Evolutionary conservation across 2,113 vertebrate genomes (phyloP).

Genomic region (Pardalotus punctatus): DNA sequence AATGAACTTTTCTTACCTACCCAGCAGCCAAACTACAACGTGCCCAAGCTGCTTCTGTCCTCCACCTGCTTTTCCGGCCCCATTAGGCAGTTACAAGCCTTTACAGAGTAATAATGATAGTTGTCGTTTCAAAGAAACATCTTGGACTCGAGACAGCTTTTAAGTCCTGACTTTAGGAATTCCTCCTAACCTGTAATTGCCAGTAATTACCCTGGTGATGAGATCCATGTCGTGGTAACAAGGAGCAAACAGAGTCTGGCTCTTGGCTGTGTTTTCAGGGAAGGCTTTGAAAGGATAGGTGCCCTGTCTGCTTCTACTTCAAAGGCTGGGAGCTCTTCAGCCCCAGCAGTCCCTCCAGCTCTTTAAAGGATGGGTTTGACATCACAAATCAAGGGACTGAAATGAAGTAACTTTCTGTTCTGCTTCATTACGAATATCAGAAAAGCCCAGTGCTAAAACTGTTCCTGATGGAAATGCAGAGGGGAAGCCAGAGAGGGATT

Average conservation of each 20-base stretch:
- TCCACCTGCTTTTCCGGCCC: not conserved
- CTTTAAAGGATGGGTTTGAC: not conserved
- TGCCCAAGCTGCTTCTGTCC: not conserved
- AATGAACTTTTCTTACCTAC: not conserved
- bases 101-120: not conserved
- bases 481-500: not conserved
- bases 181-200: conserved; percentile 49
- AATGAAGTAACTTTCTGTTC: not conserved
- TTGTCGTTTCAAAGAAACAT: not conserved
- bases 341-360: not conserved
- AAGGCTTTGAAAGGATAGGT: not conserved
- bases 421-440: not conserved
- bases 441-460: not conserved
- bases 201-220: conserved; percentile 34
- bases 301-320: not conserved
- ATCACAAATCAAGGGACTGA: not conserved
- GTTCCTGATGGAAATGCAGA: not conserved
- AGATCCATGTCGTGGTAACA: not conserved
- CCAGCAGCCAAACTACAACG: accelerated
- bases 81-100: not conserved
- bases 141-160: conserved; percentile 22
- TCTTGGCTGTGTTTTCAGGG: not conserved
- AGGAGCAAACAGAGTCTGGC: not conserved
- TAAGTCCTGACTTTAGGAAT: conserved; percentile 32
- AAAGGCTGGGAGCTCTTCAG: conserved; percentile 12